These are phyloP conservation scores for Agrochola macilenta DNA, from an alignment of 2,888 invertebrate genomes.

Conservation along the genomic window DNA sequence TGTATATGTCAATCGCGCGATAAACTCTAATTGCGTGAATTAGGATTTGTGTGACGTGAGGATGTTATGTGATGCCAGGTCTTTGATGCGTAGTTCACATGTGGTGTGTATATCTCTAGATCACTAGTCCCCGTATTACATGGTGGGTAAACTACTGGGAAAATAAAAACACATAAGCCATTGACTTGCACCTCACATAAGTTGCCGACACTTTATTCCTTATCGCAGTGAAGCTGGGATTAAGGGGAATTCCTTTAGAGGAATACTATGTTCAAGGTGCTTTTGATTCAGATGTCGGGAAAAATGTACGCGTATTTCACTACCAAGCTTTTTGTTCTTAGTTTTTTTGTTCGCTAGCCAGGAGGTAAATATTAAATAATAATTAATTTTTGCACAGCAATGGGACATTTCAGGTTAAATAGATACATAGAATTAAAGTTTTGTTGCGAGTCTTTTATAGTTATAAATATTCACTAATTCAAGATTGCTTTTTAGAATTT, in stretches of 20 bases:
- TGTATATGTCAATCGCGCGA: no score
- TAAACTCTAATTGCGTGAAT: no score
- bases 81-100: no score
- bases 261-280: slow-evolving; percentile 67
- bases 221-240: slow-evolving; percentile 71
- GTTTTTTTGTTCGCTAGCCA: not conserved
- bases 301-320: slow-evolving; percentile 34
- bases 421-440: no score
- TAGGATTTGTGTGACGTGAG: no score
- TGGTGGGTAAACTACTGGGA: not conserved
- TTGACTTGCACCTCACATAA: slow-evolving; percentile 47
- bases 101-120: no score
- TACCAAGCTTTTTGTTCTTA: not conserved
- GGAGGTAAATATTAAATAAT: no score
- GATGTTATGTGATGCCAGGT: no score
- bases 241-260: slow-evolving; percentile 68
- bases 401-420: no score
- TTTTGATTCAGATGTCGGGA: slow-evolving; percentile 58
- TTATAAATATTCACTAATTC: not conserved
- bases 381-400: no score
- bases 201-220: slow-evolving; percentile 65
- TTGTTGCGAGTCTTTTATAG: no score
- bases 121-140: no score
- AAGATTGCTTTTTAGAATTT: fast-evolving
- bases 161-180: slow-evolving; percentile 22